Evolutionary conservation across 2,113 vertebrate genomes (phyloP).

Genomic region (Rana temporaria): DNA sequence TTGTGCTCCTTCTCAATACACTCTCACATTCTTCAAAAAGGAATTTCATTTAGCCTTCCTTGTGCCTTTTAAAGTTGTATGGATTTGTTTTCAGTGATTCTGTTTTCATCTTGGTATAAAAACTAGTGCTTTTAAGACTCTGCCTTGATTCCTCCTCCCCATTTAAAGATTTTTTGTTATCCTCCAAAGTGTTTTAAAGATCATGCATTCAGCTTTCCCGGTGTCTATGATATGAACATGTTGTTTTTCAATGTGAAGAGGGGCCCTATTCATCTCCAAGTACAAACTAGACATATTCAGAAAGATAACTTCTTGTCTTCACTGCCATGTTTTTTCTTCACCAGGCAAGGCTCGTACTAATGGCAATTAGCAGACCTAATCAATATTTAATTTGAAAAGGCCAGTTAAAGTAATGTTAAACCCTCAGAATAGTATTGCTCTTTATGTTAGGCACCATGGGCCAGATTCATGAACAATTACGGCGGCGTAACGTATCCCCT

Average conservation of each 20-base stretch:
- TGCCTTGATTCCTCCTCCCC: conserved; percentile 3
- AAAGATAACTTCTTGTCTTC: not conserved
- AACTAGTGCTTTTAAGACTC: conserved; percentile 49
- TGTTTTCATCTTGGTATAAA: conserved; percentile 31
- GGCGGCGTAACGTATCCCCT: no score
- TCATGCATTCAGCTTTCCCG: conserved; percentile 39
- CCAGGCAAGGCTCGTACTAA: not conserved
- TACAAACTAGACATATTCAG: not conserved
- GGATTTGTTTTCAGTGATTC: conserved; percentile 52
- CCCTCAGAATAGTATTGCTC: no score
- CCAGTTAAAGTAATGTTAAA: no score
- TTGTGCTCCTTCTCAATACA: conserved; percentile 39
- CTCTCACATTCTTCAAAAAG: conserved; percentile 52
- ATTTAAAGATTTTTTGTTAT: conserved; percentile 52
- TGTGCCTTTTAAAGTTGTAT: conserved; percentile 55
- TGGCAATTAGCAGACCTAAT: not conserved
- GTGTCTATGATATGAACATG: conserved; percentile 43
- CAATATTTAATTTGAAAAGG: not conserved
- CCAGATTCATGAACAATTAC: no score
- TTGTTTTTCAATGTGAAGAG: conserved; percentile 47
- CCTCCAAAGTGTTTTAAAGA: conserved; percentile 49
- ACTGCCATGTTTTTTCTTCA: not conserved
- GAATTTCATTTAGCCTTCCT: conserved; percentile 52
- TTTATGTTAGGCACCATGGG: no score
- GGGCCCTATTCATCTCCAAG: conserved; percentile 8